A percentile compares a stretch with the other conserved stretches of the same genome.
These are phyloP conservation scores for Teleogryllus oceanicus DNA, from an alignment of 2,888 invertebrate genomes.

Conservation along the genomic window DNA sequence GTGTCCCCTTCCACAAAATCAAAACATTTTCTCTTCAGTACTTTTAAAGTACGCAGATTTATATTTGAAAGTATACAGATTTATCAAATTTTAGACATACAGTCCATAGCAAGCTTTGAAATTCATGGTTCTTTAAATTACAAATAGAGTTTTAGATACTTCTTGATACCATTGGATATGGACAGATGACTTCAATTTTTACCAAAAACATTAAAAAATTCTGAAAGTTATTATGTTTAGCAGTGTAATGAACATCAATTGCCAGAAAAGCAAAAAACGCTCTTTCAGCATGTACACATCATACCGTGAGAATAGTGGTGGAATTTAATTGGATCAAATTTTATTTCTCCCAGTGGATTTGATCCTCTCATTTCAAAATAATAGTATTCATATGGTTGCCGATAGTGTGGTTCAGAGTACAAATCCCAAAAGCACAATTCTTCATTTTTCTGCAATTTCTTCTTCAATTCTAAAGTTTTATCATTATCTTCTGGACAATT, in stretches of 20 bases:
- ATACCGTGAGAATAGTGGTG: slow-evolving; percentile 57
- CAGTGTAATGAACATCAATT: slow-evolving; percentile 19
- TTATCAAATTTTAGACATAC: too few relatives aligned
- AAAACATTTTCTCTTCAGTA: too few relatives aligned
- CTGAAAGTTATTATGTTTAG: too few relatives aligned
- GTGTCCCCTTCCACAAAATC: too few relatives aligned
- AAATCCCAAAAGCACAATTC: slow-evolving; percentile 53
- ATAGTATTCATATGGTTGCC: slow-evolving; percentile 53
- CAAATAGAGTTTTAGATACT: too few relatives aligned
- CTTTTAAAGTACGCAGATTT: too few relatives aligned
- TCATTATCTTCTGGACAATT: slow-evolving; percentile 41
- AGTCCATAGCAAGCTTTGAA: too few relatives aligned
- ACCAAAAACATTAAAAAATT: too few relatives aligned
- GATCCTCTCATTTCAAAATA: slow-evolving; percentile 58
- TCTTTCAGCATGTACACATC: slow-evolving; percentile 29
- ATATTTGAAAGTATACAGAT: too few relatives aligned
- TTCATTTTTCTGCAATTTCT: slow-evolving; percentile 40
- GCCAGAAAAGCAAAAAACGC: slow-evolving; percentile 20
- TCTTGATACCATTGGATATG: too few relatives aligned
- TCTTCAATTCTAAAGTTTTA: slow-evolving; percentile 20
- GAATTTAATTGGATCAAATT: slow-evolving; percentile 52
- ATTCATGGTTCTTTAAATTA: too few relatives aligned
- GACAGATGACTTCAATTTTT: too few relatives aligned
- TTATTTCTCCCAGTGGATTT: slow-evolving; percentile 59
- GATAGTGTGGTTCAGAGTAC: slow-evolving; percentile 54